Percentiles rank a stretch among this genome's conserved stretches.
phyloP scores from a whole-genome alignment of 92 coral and sea anemone genomes.

The Diadumene lineata region DNA sequence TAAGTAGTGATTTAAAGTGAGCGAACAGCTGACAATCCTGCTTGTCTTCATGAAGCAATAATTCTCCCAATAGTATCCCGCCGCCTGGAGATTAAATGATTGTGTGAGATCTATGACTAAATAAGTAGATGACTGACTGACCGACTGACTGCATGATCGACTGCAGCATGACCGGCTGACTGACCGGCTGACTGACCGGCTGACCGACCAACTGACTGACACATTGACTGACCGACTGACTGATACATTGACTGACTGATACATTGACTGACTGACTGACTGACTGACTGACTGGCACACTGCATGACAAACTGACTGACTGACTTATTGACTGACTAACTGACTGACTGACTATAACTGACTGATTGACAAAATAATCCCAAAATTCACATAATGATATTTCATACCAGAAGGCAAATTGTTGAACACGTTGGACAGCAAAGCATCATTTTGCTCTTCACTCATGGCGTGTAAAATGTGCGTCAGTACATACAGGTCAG shows the following conservation, averaged over 20 bases:
- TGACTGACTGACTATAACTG: background rate
- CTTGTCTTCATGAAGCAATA: constrained; percentile 52
- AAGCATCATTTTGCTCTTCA: constrained; percentile 47
- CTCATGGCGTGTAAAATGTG: constrained; percentile 65
- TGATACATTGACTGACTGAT: background rate
- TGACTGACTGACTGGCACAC: background rate
- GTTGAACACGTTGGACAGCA: constrained; percentile 54
- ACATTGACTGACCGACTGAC: background rate
- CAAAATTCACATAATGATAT: background rate
- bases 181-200: background rate
- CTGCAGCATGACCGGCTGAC: too few species aligned
- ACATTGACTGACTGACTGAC: background rate
- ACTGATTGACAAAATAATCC: background rate
- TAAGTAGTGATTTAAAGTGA: constrained; percentile 19
- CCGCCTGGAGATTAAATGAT: constrained; percentile 48
- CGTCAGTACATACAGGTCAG: constrained; percentile 66
- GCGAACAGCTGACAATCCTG: constrained; percentile 51
- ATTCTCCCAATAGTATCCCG: constrained; percentile 59
- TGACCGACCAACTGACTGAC: background rate
- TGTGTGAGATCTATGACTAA: background rate
- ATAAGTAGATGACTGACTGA: background rate
- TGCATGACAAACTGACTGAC: background rate
- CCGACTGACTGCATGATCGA: background rate
- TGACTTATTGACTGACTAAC: background rate
- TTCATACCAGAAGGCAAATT: constrained; percentile 65